Evolutionary conservation across 2,888 invertebrate species (phyloP), one percentile per base, ranked within the genome.

Genomic region (Pterostichus madidus): DNA sequence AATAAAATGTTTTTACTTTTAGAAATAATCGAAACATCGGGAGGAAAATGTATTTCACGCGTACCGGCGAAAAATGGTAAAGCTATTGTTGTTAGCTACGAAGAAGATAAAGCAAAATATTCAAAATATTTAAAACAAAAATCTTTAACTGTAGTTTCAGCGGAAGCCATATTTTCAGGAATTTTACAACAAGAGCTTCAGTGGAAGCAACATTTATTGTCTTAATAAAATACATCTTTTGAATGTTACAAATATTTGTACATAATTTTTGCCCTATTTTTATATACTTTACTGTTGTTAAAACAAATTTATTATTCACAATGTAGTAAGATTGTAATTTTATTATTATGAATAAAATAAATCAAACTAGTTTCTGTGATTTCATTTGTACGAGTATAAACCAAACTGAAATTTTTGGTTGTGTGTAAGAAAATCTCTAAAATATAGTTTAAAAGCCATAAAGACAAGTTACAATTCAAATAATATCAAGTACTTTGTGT

Each of bases 101-200:
- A 86, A 8, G 88, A 88, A 61, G 87, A 88, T 75, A 87, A 86
- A 83, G 84, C 76, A n/a, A 89, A 88, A 86, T 89, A 87, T 81
- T 59, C 85, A 7, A 88, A 85, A 84, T 86, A 88, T 61, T 84
- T 88, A 15, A 88, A 89, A 81, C 87, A 88, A 80, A 85, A 87
- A 83, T 85, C 87, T 4, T 83, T 87, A n/a, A 87, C 83, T 75
- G 86, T 89, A 46, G 86, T 89, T 10, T 86, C 87, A 78, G 85
- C 89, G 4, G 90, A 90, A 84, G 89, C 89, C 5, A 87, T 90
- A 84, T 89, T 89, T 84, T 89, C 90, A 85, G 89, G 88, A 5
- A 88, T 89, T 13, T 86, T 90, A 68, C 84, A 89, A 59, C 90
- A 90, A 83, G 88, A 90, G 84, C 84, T 88, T 75, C 82, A 86